Evolutionary conservation across 1,140 invertebrate species (phyloP).

Genomic region (Apis florea): DNA sequence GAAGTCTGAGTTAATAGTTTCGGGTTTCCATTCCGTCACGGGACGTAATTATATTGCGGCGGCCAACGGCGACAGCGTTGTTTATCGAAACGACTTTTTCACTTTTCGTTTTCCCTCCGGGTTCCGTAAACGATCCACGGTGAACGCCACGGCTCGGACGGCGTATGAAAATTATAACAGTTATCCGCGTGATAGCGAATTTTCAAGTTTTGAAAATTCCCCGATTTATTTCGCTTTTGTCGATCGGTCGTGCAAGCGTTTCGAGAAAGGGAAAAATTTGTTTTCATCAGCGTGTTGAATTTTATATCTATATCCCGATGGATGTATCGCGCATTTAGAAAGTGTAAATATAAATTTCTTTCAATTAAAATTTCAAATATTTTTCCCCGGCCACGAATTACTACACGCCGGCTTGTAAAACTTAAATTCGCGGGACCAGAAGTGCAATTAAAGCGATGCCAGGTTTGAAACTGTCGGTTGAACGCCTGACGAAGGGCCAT

Average conservation of each 20-base stretch:
- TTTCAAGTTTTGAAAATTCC: background rate
- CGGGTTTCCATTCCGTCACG: constrained; percentile 22
- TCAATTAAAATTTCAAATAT: background rate
- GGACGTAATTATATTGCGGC: constrained; percentile 22
- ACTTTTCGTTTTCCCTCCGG: background rate
- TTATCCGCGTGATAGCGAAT: background rate
- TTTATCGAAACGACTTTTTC: constrained; percentile 22
- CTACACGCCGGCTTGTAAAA: no score
- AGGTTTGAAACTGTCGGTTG: background rate
- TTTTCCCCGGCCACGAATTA: no score
- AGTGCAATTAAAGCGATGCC: background rate
- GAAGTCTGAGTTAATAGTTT: constrained; percentile 53
- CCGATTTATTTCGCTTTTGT: background rate
- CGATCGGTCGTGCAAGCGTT: background rate
- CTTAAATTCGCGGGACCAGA: no score
- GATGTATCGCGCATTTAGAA: no score
- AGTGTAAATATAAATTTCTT: background rate
- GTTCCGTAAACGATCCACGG: background rate
- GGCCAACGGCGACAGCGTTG: background rate
- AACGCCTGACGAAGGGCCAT: background rate
- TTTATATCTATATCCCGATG: no score
- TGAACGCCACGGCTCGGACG: background rate
- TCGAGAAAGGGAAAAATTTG: no score
- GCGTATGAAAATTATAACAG: constrained; percentile 27
- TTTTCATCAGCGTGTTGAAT: no score